Percentiles rank a stretch among this genome's conserved stretches.
These are phyloP conservation scores for Carettochelys insculpta DNA, from an alignment of 2,113 vertebrate species.

Conservation along the genomic window DNA sequence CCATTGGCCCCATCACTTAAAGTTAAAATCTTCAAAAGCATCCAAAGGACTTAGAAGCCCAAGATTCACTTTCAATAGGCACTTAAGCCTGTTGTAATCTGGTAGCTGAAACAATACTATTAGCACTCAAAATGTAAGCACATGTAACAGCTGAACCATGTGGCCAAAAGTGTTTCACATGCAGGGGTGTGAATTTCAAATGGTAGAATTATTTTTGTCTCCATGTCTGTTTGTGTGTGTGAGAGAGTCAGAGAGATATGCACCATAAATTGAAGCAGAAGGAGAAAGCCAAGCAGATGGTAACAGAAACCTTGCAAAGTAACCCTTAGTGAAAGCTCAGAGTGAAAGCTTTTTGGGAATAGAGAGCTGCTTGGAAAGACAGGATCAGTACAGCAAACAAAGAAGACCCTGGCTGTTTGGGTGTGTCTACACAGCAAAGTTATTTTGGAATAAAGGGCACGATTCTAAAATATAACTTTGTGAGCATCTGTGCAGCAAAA, in stretches of 20 bases:
- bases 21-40: not conserved
- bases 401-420: not conserved
- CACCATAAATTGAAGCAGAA: not conserved
- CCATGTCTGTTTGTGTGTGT: too few relatives aligned
- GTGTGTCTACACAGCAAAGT: too few relatives aligned
- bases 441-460: too few relatives aligned
- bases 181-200: not conserved
- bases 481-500: too few relatives aligned
- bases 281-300: not conserved
- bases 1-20: not conserved
- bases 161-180: not conserved
- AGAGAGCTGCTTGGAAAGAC: not conserved
- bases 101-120: not conserved
- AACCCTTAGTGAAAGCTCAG: not conserved
- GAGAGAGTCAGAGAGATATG: not conserved
- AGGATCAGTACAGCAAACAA: not conserved
- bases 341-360: not conserved
- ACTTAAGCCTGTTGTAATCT: not conserved
- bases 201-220: not conserved
- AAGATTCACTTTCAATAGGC: not conserved
- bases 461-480: too few relatives aligned
- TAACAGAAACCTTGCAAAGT: not conserved
- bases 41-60: not conserved
- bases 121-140: not conserved
- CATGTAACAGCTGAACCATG: not conserved